Base-by-base conservation (phyloP, 2,113 vertebrate genomes). In the Cnemophilus loriae region DNA sequence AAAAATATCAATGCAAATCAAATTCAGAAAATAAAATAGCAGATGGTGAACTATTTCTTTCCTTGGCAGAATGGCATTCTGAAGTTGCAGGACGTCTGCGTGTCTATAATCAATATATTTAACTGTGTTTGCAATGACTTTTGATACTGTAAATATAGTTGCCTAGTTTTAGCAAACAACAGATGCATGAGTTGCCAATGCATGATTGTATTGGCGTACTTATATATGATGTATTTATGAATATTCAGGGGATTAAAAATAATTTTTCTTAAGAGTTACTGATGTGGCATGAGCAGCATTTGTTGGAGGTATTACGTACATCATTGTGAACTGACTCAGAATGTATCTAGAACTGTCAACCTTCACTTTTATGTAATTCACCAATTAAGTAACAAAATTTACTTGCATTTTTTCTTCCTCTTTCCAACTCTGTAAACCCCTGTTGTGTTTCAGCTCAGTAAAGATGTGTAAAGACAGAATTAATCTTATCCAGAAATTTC, bases 1-100 rank as follows among this genome's bases (percentile, higher is more conserved):
- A 90, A 28, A 96, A 93, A 88, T 69, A 53, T 57, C 41, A 95
- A 71, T 47, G 87, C 65, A 96, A 95, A 95, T 76, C 82, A 37
- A 94, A 93, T 95, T 91, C 90, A 85, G 46, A 53, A 96, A 97
- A 87, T 89, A 87, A 93, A 56, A 79, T 93, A 70, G 69, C 87
- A 95, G 90, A 94, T 95, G 70, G 81, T 37, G 95, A 97, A 89
- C 53, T 92, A n/a, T 61, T 63, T 70, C 18, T 39, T 91, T 39
- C 42, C 22, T 87, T 22, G 35, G 18, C 55, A 93, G 60, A 88
- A 41, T 64, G 35, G 28, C 61, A 50, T 89, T 81, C 75, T 84
- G 22, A 84, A 85, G 47, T 87, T 91, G 85, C 88, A 78, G 90
- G 88, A 96, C 61, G 53, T 95, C 95, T 71, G 87, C 49, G 56